A percentile compares a stretch with the other conserved stretches of the same genome.
Evolutionary conservation across 1,140 invertebrate species (phyloP).

Genomic region (Liolophura sinensis): DNA sequence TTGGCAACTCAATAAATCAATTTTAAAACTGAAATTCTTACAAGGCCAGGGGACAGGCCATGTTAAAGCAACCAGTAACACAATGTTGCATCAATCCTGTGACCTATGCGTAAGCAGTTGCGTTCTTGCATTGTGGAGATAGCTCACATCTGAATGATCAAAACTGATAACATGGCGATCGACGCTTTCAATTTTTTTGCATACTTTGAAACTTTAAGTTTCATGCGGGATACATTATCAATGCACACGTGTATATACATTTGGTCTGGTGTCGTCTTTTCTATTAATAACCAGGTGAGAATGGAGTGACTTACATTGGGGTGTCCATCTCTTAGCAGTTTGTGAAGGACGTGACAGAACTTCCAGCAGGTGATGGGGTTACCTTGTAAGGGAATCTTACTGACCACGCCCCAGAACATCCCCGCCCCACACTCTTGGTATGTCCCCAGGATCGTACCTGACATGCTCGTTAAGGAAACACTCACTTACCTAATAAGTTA

Average conservation of each 20-base stretch:
- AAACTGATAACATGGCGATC: too few relatives aligned
- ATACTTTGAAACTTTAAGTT: neutral
- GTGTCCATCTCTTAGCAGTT: slow-evolving; percentile 93
- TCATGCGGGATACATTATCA: too few relatives aligned
- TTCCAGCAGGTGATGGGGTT: slow-evolving; percentile 97
- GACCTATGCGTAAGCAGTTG: too few relatives aligned
- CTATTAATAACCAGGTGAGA: neutral
- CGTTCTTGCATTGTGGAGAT: too few relatives aligned
- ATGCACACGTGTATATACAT: neutral
- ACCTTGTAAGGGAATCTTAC: slow-evolving; percentile 81
- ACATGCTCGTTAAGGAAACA: slow-evolving; percentile 27
- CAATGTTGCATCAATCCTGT: too few relatives aligned
- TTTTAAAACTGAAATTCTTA: too few relatives aligned
- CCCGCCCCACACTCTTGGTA: slow-evolving; percentile 87
- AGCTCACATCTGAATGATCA: too few relatives aligned
- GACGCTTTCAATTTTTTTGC: slow-evolving; percentile 1
- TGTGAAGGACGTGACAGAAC: slow-evolving; percentile 96
- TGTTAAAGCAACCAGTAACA: too few relatives aligned
- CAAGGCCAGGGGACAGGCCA: too few relatives aligned
- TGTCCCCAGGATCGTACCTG: slow-evolving; percentile 91
- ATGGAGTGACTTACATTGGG: slow-evolving; percentile 67
- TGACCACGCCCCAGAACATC: slow-evolving; percentile 84
- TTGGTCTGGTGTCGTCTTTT: too few relatives aligned
- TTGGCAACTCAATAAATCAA: too few relatives aligned
- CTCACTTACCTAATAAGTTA: too few relatives aligned